A percentile compares a stretch with the other conserved stretches of the same genome.
These are phyloP conservation scores for Oryctolagus cuniculus DNA, from an alignment of 2,113 vertebrate genomes.

Conservation along the genomic window DNA sequence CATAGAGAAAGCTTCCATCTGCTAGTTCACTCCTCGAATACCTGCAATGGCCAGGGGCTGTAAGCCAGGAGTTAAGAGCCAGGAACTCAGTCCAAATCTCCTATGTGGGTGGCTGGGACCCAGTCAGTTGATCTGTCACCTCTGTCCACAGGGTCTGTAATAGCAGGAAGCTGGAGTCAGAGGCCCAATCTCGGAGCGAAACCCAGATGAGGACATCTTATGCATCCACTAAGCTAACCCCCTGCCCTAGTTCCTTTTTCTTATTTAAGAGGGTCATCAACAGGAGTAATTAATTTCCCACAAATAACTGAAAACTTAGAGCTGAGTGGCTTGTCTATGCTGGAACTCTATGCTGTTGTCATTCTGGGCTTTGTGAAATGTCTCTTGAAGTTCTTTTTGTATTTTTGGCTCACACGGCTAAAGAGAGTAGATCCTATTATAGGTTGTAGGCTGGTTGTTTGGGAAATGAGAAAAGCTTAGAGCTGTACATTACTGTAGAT, in stretches of 20 bases:
- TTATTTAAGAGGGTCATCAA: neutral
- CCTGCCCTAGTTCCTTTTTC: neutral
- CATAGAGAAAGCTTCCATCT: too few relatives aligned
- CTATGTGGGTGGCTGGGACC: too few relatives aligned
- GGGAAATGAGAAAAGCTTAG: neutral
- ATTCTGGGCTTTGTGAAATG: neutral
- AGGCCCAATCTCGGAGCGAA: too few relatives aligned
- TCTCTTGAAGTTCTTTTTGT: neutral
- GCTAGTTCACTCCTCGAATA: too few relatives aligned
- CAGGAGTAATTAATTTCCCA: neutral
- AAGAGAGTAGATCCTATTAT: constrained; percentile 16
- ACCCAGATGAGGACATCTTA: too few relatives aligned
- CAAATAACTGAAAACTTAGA: neutral
- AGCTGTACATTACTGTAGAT: neutral
- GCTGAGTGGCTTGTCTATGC: neutral
- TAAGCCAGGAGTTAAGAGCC: too few relatives aligned
- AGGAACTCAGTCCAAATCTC: too few relatives aligned
- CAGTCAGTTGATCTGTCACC: too few relatives aligned
- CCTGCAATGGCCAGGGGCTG: too few relatives aligned
- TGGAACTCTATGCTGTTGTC: neutral
- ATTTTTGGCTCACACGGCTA: constrained; percentile 11
- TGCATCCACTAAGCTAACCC: too few relatives aligned
- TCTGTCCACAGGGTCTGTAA: too few relatives aligned
- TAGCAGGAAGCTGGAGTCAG: too few relatives aligned
- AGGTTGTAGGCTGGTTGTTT: neutral